phyloP scores from a whole-genome alignment of 2,797 vertebrate species.

The Coreius guichenoti region DNA sequence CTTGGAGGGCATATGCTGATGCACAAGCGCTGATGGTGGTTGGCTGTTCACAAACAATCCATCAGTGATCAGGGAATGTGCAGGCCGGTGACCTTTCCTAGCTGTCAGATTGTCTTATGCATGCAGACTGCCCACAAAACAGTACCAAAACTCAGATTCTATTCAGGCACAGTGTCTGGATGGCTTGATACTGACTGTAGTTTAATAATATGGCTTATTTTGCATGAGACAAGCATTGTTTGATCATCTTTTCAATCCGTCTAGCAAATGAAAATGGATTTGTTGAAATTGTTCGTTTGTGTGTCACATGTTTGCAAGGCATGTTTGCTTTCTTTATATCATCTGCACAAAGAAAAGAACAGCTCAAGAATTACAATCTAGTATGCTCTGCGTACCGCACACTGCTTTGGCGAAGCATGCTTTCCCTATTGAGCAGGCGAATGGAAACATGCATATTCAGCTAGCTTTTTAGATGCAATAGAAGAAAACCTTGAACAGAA shows the following conservation, averaged over 20 bases:
- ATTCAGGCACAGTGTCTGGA: constrained; percentile 11
- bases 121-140: constrained; percentile 40
- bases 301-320: not conserved
- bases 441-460: constrained; percentile 53
- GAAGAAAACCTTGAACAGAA: constrained; percentile 67
- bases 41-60: constrained; percentile 44
- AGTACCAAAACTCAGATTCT: constrained; percentile 13
- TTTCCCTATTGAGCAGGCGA: constrained; percentile 19
- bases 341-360: constrained; percentile 3
- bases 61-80: constrained; percentile 60
- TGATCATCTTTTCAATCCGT: not conserved
- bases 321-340: constrained; percentile 25
- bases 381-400: not conserved
- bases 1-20: constrained; percentile 26
- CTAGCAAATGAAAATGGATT: not conserved
- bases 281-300: not conserved
- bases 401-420: constrained; percentile 35
- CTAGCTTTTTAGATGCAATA: constrained; percentile 40
- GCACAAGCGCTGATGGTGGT: constrained; percentile 16
- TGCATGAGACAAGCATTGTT: constrained; percentile 8
- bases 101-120: constrained; percentile 56
- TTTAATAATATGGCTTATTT: constrained; percentile 9
- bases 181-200: constrained; percentile 3
- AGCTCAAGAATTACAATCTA: not conserved
- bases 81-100: constrained; percentile 63